Evolutionary conservation across 2,797 vertebrate species (phyloP).

Genomic region (Acomys russatus): DNA sequence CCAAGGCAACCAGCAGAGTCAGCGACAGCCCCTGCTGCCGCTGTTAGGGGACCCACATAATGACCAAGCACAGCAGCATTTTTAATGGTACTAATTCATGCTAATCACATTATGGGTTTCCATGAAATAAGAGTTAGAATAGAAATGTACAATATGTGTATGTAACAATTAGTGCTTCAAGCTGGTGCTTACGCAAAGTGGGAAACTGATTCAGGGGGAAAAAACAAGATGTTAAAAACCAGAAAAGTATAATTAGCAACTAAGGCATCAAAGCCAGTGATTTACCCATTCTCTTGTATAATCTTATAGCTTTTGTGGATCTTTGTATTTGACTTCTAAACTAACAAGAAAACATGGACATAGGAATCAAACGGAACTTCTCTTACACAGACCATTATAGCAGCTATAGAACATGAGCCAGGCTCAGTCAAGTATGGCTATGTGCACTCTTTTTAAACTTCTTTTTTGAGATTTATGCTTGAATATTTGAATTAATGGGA

Average conservation of each 20-base stretch:
- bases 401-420: not conserved
- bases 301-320: not conserved
- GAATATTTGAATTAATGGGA: not conserved
- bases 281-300: not conserved
- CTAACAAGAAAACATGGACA: not conserved
- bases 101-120: not conserved
- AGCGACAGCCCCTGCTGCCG: no score
- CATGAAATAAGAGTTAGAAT: constrained; percentile 13
- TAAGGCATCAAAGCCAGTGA: not conserved
- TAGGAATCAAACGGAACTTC: not conserved
- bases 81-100: not conserved
- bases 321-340: not conserved
- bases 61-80: not conserved
- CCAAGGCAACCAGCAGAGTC: no score
- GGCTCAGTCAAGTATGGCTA: not conserved
- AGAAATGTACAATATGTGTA: not conserved
- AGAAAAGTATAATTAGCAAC: not conserved
- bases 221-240: not conserved
- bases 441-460: not conserved
- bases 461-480: not conserved
- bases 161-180: not conserved
- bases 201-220: constrained; percentile 1
- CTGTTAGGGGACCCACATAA: no score
- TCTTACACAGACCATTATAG: not conserved
- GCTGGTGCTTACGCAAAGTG: not conserved